Base-by-base conservation (phyloP, 2,888 invertebrate genomes). In the Limnephilus auricula region DNA sequence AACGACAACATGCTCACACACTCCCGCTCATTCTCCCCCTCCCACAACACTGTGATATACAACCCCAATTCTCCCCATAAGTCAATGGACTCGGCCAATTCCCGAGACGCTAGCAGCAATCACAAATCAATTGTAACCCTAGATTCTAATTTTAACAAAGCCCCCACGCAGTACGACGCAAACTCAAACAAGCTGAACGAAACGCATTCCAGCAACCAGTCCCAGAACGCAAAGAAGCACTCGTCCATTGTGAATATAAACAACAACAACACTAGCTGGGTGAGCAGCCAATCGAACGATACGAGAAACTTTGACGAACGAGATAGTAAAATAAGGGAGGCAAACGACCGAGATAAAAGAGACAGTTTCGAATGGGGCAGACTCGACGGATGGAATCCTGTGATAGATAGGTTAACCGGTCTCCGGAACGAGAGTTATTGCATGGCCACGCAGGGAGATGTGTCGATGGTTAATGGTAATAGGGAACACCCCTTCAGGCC, bases 391-490 rank as follows among this genome's bases (percentile, higher is more conserved):
- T 97, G 97, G 97, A 99, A 99, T 95, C 98, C 99, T 93, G 98
- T 99, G 92, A 97, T 99, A 94, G 99, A 99, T 94, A 96, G 98
- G 94, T 95, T 99, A 94, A 98, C 98, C 89, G 97, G 97, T 25
- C 94, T 99, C 91, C 96, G 99, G 92, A 99, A 99, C 94, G 99
- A 99, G 94, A 99, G 99, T 94, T 99, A 99, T 94, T 99, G 98
- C 94, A 97, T 98, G 96, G 98, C 98, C 94, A 97, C 97, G 82
- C 97, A 97, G 93, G 96, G 96, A 40, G 96, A 96, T 3, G 96
- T 96, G 90, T 97, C 97, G 6, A 96, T 96, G 30, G 94, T 96
- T 89, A 96, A 96, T 91, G 95, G 95, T 10, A 91, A 92, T n/a
- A 85, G 93, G 79, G 93, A 93, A 32, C 95, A 96, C 50, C 94